Evolutionary conservation across 2,113 vertebrate species (phyloP).

Genomic region (Syngnathus floridae): DNA sequence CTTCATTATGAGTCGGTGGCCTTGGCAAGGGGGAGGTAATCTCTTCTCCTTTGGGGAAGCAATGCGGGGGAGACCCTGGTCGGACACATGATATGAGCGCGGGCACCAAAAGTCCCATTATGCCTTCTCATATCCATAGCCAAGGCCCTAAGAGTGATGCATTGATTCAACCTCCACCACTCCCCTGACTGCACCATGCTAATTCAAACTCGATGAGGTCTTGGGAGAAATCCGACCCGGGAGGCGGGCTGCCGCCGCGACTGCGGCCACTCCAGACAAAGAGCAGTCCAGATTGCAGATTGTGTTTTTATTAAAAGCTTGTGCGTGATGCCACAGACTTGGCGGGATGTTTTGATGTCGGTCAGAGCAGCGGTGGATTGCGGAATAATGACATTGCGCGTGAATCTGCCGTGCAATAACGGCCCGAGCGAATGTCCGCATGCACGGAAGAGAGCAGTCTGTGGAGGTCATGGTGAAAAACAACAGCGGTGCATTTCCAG

Average conservation of each 20-base stretch:
- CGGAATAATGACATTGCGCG: not conserved
- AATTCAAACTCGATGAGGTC: constrained; percentile 61
- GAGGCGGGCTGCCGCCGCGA: constrained; percentile 41
- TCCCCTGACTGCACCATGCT: constrained; percentile 63
- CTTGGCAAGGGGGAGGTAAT: constrained; percentile 43
- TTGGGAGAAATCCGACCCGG: constrained; percentile 65
- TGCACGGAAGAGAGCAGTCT: constrained; percentile 11
- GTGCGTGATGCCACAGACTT: not conserved
- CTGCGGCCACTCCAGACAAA: constrained; percentile 48
- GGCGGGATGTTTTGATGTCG: not conserved
- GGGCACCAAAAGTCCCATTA: constrained; percentile 54
- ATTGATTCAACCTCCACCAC: constrained; percentile 71
- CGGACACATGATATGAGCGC: constrained; percentile 60
- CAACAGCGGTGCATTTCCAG: constrained; percentile 71
- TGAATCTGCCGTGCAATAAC: constrained; percentile 15
- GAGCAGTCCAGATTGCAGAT: constrained; percentile 17
- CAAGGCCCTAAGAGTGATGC: constrained; percentile 69
- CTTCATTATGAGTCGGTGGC: constrained; percentile 30
- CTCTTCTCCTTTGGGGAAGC: constrained; percentile 40
- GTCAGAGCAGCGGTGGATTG: not conserved
- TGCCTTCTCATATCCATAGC: constrained; percentile 60
- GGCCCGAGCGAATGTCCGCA: constrained; percentile 1
- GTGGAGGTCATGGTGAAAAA: constrained; percentile 72
- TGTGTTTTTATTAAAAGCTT: not conserved
- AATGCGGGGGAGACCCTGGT: constrained; percentile 44